Base-by-base conservation (phyloP, 2,113 vertebrate genomes). In the Benitochromis conjunctus region DNA sequence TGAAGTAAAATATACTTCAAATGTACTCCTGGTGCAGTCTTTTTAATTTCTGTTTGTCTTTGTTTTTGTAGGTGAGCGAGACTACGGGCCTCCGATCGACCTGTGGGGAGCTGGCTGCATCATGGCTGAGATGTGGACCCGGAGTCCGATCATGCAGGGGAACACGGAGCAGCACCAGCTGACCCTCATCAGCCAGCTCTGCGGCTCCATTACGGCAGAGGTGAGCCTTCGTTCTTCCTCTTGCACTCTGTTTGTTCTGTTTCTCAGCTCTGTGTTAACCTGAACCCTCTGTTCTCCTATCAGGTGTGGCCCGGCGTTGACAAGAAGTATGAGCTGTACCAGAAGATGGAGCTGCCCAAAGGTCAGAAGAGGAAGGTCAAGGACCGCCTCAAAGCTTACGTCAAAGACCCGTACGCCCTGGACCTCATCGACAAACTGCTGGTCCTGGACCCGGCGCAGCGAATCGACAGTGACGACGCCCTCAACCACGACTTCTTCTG, bases 71-170 rank as follows among this genome's bases (percentile, higher is more conserved):
- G 99, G 99, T 19, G 99, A 99, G 93, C 95, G 99, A 36, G 98
- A 99, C 92, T 99, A 99, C 0, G 99, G 99, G 7, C 99, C 99
- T 2, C 98, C 99, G 86, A 99, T 99, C 60, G 99, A 99, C 90
- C 97, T 99, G 21, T 99, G 99, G 99, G 99, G 99, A 0, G 99
- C 93, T 1, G 99, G 99, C 62, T 99, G 99, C 94, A 99, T 99
- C 95, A 99, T 99, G 98, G 99, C 99, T 0, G 98, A 99, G 94
- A 99, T 99, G 99, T 99, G 99, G 99, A 99, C 99, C 10, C 96
- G 98, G 69, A 99, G 98, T 95, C 98, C 99, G 46, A 99, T 99
- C 95, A 99, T 99, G 99, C 99, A 99, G 92, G 99, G 99, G 19
- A 99, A 99, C 96, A 99, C 98, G 0, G 99, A 99, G 82, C 99